phyloP scores from a whole-genome alignment of 64 coral and sea anemone species.

The Montipora sp. region DNA sequence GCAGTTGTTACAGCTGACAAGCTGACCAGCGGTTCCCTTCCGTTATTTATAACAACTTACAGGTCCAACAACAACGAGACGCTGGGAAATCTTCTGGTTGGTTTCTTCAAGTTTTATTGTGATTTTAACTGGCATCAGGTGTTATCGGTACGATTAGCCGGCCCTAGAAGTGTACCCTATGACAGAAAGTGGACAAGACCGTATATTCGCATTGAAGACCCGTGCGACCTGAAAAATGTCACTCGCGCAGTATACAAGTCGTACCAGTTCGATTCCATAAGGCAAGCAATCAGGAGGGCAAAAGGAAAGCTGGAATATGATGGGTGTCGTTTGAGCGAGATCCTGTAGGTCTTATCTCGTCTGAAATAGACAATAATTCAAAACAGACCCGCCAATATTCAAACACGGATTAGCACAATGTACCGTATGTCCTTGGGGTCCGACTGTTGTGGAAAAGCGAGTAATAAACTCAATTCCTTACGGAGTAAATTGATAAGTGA shows the following conservation, averaged over 20 bases:
- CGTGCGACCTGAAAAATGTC: slow-evolving; percentile 41
- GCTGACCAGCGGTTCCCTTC: slow-evolving; percentile 25
- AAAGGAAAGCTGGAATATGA: slow-evolving; percentile 9
- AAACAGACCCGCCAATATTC: too few species aligned
- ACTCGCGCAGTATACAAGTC: slow-evolving; percentile 47
- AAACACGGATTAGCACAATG: too few species aligned
- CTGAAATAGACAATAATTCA: neutral
- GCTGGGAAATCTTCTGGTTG: slow-evolving; percentile 44
- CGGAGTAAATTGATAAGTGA: too few species aligned
- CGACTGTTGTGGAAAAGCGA: too few species aligned
- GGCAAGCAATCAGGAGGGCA: slow-evolving; percentile 23
- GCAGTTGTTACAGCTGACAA: slow-evolving; percentile 23
- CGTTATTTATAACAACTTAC: slow-evolving; percentile 3
- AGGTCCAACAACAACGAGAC: slow-evolving; percentile 11
- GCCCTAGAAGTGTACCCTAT: neutral
- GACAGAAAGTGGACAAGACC: slow-evolving; percentile 66
- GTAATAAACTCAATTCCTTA: too few species aligned
- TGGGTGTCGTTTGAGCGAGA: neutral
- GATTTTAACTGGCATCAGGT: slow-evolving; percentile 57
- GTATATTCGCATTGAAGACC: slow-evolving; percentile 70
- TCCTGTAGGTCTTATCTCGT: neutral
- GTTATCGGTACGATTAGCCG: slow-evolving; percentile 32
- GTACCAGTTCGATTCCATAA: slow-evolving; percentile 9
- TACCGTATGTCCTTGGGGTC: too few species aligned
- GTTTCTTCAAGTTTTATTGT: slow-evolving; percentile 68